Conservation (phyloP, 2,797 vertebrate genomes). For the Rhabdophis nuchalis region DNA sequence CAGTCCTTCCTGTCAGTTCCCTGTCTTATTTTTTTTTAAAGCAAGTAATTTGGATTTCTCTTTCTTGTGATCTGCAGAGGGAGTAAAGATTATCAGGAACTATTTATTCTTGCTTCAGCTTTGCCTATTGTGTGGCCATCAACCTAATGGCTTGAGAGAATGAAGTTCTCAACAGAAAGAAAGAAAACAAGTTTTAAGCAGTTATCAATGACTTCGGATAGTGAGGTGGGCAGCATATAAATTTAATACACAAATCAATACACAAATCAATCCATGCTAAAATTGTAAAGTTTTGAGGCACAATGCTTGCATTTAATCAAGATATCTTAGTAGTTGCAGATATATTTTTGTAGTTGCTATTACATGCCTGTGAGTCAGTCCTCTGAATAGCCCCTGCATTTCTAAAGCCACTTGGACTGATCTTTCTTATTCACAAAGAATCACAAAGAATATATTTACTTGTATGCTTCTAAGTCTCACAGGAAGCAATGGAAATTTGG, state of each 20-base stretch:
- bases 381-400: conserved; percentile 1
- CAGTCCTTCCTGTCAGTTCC: neutral
- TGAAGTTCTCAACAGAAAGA: neutral
- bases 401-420: conserved; percentile 33
- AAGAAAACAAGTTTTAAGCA: neutral
- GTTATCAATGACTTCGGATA: neutral
- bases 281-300: neutral
- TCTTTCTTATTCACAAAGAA: conserved; percentile 7
- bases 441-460: conserved; percentile 5
- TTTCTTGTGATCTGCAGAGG: neutral
- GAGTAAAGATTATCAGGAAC: neutral
- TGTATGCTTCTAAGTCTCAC: neutral
- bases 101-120: neutral
- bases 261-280: neutral
- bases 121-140: neutral
- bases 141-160: neutral
- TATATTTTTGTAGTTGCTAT: neutral
- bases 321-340: neutral
- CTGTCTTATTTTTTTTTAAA: neutral
- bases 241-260: neutral
- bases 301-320: neutral
- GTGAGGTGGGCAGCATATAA: neutral
- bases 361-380: neutral
- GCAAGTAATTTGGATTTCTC: neutral
- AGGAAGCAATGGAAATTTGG: neutral